A percentile compares a stretch with the other conserved stretches of the same genome.
These are phyloP conservation scores for Pandemis corylana DNA, from an alignment of 2,888 invertebrate genomes.

Conservation along the genomic window DNA sequence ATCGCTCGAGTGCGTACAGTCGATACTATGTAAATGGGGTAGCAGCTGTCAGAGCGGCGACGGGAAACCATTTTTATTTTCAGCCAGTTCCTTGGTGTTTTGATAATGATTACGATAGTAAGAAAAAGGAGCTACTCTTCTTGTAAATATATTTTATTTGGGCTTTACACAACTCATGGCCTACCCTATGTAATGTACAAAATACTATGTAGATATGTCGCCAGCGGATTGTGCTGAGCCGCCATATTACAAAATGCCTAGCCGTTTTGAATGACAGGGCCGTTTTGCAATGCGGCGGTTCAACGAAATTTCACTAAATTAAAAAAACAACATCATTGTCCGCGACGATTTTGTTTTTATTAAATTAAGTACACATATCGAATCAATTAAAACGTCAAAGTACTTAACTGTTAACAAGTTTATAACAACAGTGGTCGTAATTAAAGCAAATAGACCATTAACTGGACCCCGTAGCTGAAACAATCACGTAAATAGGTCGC, in stretches of 20 bases:
- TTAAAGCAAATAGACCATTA: not conserved
- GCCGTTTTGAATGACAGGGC: too few relatives aligned
- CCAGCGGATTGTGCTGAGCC: too few relatives aligned
- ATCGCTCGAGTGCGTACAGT: slow-evolving; percentile 33
- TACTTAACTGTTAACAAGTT: not conserved
- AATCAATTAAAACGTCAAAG: not conserved
- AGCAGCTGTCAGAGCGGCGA: slow-evolving; percentile 1
- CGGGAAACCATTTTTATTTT: slow-evolving; percentile 12
- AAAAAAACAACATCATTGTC: too few relatives aligned
- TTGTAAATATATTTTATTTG: too few relatives aligned
- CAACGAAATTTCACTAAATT: too few relatives aligned
- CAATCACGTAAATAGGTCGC: not conserved
- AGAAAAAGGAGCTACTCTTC: not conserved
- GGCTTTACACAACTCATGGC: too few relatives aligned
- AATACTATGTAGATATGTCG: too few relatives aligned
- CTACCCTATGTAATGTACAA: too few relatives aligned
- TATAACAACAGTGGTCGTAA: not conserved
- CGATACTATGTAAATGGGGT: slow-evolving; percentile 40
- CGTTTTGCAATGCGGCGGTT: too few relatives aligned
- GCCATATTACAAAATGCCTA: too few relatives aligned
- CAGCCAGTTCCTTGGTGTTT: not conserved
- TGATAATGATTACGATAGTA: not conserved
- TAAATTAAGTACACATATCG: too few relatives aligned
- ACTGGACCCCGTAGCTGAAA: not conserved
- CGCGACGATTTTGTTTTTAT: too few relatives aligned